These are phyloP conservation scores for Hypercompe scribonia DNA, from an alignment of 2,888 invertebrate genomes.

Conservation along the genomic window DNA sequence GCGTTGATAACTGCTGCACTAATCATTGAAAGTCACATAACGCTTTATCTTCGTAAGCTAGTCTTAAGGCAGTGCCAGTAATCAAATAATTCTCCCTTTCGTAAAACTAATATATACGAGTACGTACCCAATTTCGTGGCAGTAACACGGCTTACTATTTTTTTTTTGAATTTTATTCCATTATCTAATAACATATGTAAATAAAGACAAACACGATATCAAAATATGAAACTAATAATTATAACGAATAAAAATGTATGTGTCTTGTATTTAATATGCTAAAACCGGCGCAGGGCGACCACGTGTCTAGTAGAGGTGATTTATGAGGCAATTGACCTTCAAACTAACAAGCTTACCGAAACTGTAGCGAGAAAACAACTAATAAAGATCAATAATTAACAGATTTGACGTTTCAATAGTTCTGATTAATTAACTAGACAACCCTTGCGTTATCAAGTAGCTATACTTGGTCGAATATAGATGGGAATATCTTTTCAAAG, in stretches of 20 bases:
- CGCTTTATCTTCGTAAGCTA: no score
- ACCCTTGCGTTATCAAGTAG: not conserved
- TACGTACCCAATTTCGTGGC: not conserved
- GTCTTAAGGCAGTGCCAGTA: no score
- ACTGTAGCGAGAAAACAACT: not conserved
- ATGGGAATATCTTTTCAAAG: not conserved
- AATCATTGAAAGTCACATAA: no score
- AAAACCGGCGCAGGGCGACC: conserved; percentile 9
- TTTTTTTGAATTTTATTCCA: not conserved
- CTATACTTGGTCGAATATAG: not conserved
- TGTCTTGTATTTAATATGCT: conserved; percentile 6
- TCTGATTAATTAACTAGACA: not conserved
- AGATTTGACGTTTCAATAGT: not conserved
- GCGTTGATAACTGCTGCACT: no score
- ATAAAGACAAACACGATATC: not conserved
- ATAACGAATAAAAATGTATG: not conserved
- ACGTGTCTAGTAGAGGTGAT: conserved; percentile 13
- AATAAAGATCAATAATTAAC: not conserved
- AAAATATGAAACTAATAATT: conserved; percentile 2
- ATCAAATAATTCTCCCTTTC: no score
- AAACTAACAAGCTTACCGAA: not conserved
- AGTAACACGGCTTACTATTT: not conserved
- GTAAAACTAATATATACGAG: not conserved
- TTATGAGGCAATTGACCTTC: conserved; percentile 4
- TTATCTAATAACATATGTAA: not conserved